Base-by-base conservation (phyloP, 2,113 vertebrate genomes). In the Penelope pileata region DNA sequence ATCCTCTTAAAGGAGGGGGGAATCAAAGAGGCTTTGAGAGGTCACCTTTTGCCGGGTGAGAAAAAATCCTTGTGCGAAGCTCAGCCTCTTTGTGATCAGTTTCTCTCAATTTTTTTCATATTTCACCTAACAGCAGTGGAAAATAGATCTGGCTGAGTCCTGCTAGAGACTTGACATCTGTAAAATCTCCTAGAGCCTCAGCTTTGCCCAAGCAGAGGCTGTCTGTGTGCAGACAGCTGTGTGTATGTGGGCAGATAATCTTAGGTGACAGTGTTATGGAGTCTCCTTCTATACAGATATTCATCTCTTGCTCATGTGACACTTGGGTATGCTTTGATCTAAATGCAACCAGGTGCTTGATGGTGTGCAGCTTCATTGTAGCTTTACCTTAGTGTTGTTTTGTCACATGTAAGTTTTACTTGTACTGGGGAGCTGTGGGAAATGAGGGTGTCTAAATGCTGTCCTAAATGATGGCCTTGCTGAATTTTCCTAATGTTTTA, bases 1-100 rank as follows among this genome's bases (percentile, higher is more conserved):
- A 91, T 93, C 91, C 82, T 91, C 76, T 91, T 95, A 87, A 6
- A 50, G 53, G 45, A 93, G 78, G 84, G 48, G 32, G 75, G 62
- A 90, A 60, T 86, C 81, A 70, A 32, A 95, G 83, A 95, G 78
- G 74, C 78, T 91, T 88, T 79, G 80, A 60, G 76, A 91, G 76
- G 83, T 94, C 88, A 69, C 73, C 83, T 90, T 78, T 68, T 80
- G 63, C 0, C 0, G 73, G n/a, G 74, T 70, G 63, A 84, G 89
- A 85, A 83, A 19, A 36, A 70, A 51, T 79, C 60, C 24, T 36
- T 34, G 32, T 1, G 7, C 1, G 2, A 68, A 80, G 27, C 79
- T 80, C 42, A 86, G 15, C 38, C 12, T 75, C 43, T 83, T 30
- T 47, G 7, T 68, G 70, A 68, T 82, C 79, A 24, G 2, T 77